A percentile compares a stretch with the other conserved stretches of the same genome.
Conservation (phyloP, 2,113 vertebrate genomes). For the Dromiciops gliroides region DNA sequence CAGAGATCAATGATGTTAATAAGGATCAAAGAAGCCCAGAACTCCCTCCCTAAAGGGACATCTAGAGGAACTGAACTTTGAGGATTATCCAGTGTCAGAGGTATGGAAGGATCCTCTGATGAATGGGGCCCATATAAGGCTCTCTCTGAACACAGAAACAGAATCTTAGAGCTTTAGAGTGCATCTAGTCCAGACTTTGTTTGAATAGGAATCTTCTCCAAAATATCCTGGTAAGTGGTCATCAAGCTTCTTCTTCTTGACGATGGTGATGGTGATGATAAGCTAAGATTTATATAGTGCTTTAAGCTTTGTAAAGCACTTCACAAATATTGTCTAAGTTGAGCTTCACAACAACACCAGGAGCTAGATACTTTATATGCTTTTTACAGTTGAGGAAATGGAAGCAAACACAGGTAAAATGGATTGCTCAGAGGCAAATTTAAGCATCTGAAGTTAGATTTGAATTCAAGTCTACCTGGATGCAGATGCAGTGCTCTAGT, state of each 20-base stretch:
- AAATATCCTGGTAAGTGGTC: neutral
- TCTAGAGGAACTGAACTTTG: neutral
- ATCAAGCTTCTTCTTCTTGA: neutral
- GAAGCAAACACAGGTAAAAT: neutral
- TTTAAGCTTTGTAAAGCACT: neutral
- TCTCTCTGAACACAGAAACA: neutral
- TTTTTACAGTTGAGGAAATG: neutral
- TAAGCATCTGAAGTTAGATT: neutral
- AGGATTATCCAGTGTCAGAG: neutral
- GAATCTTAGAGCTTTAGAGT: neutral
- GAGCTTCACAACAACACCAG: neutral
- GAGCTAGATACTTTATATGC: neutral
- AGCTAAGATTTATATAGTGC: neutral
- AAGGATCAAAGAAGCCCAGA: neutral
- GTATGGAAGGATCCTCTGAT: neutral
- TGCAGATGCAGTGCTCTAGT: neutral
- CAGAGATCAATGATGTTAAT: neutral
- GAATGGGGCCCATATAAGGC: neutral
- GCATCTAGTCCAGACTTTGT: neutral
- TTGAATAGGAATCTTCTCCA: neutral
- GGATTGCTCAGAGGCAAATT: neutral
- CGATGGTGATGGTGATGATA: too few species aligned
- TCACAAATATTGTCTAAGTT: neutral
- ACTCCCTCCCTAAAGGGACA: neutral
- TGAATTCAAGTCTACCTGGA: neutral